Evolutionary conservation across 2,113 vertebrate species (phyloP).

Genomic region (Stigmatopora nigra): DNA sequence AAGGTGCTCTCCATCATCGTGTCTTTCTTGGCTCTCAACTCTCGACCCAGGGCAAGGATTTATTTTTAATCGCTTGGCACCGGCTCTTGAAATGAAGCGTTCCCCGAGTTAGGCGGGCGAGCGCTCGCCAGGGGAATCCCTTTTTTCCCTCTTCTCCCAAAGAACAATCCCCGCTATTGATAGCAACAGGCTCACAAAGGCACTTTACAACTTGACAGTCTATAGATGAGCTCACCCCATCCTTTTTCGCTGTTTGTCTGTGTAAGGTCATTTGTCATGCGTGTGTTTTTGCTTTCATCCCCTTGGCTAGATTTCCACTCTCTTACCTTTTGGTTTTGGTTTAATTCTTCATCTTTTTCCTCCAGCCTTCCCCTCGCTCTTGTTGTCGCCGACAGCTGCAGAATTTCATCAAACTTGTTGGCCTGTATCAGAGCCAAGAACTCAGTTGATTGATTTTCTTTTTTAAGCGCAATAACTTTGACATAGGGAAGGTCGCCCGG

Average conservation of each 20-base stretch:
- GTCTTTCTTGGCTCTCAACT: constrained; percentile 31
- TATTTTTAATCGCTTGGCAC: constrained; percentile 41
- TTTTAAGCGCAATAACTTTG: neutral
- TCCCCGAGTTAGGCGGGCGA: constrained; percentile 6
- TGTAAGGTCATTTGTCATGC: constrained; percentile 1
- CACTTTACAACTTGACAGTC: constrained; percentile 5
- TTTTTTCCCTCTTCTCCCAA: constrained; percentile 22
- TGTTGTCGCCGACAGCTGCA: neutral
- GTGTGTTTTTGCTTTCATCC: constrained; percentile 8
- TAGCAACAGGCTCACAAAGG: constrained; percentile 17
- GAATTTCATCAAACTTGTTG: neutral
- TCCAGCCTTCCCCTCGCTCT: neutral
- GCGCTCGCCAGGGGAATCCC: neutral
- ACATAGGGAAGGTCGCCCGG: neutral
- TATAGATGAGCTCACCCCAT: constrained; percentile 1
- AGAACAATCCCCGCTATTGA: constrained; percentile 12
- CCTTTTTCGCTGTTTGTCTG: neutral
- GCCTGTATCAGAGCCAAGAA: neutral
- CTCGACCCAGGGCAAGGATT: constrained; percentile 19
- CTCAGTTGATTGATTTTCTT: neutral
- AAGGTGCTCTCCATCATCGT: constrained; percentile 31
- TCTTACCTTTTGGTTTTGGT: constrained; percentile 13
- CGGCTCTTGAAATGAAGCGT: constrained; percentile 28
- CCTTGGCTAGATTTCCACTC: constrained; percentile 2
- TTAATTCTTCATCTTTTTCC: constrained; percentile 5